Evolutionary conservation across 2,888 invertebrate species (phyloP), one percentile per base, ranked within the genome.

Genomic region (Empis livida): DNA sequence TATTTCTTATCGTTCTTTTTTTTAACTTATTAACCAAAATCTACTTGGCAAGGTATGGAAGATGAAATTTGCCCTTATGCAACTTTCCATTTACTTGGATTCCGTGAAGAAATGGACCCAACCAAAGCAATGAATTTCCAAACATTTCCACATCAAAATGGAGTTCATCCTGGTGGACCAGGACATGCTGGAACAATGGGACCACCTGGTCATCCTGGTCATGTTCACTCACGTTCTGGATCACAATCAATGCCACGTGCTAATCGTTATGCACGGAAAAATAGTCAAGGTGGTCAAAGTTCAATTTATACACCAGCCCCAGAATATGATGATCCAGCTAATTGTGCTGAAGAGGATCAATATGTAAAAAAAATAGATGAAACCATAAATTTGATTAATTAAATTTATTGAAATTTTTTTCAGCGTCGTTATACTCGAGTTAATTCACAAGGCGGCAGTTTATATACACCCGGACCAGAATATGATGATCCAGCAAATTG

Each of bases 51-150:
- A 86, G 90, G 90, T 67, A 89, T 91, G 84, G 91, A 94, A 67
- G 93, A 93, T 64, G 93, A 94, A 71, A 93, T 94, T 67, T 93
- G 93, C 72, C 94, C 94, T 40, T 94, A 94, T 72, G 94, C 94
- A 10, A 94, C 94, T 39, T 94, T 94, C 84, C 93, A 94, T 70
- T 77, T 92, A 62, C 79, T 92, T 49, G 92, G 91, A 57, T 92
- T 92, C 84, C 86, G 92, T 59, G 91, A 92, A 68, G 91, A 92
- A 77, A 91, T 92, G 90, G 91, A 92, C 69, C 91, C 90, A 42
- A 83, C 77, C 68, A 91, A 90, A 74, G 88, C 88, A 37, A 78
- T 89, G 82, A 77, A 89, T 72, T 89, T 90, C 82, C 77, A 90
- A 73, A 86, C 90, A 57, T 84, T 85, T 76, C 84, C 84, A 2